Percentiles rank a stretch among this genome's conserved stretches.
These are phyloP conservation scores for Priocnemis perturbator DNA, from an alignment of 2,888 invertebrate species.

Conservation along the genomic window DNA sequence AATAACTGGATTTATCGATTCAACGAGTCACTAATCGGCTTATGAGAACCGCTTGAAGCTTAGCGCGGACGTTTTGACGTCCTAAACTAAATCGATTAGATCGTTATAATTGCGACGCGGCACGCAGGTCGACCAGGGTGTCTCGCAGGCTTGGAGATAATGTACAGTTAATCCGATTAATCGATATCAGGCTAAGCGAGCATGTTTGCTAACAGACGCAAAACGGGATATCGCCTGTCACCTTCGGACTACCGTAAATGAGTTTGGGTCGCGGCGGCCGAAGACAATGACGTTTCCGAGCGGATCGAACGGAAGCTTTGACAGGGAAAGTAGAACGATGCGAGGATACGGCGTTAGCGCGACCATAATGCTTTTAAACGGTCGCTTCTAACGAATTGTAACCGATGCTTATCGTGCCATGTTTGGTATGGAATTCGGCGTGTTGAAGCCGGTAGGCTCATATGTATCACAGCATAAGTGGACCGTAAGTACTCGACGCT, in stretches of 20 bases:
- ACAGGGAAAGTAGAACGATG: conserved; percentile 10
- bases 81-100: conserved; percentile 26
- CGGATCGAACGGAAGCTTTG: neutral
- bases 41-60: conserved; percentile 15
- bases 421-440: conserved; percentile 42
- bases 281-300: too few relatives aligned
- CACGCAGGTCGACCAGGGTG: neutral
- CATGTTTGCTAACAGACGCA: conserved; percentile 30
- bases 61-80: conserved; percentile 26
- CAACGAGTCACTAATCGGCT: conserved; percentile 31
- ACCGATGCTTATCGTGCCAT: conserved; percentile 25
- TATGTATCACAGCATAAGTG: conserved; percentile 9
- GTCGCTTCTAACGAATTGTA: conserved; percentile 16
- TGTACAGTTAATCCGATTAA: conserved; percentile 26
- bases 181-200: conserved; percentile 2
- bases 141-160: conserved; percentile 7
- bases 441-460: conserved; percentile 13
- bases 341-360: too few relatives aligned
- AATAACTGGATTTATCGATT: conserved; percentile 46
- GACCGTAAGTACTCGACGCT: conserved; percentile 10
- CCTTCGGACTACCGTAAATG: too few relatives aligned
- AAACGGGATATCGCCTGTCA: neutral
- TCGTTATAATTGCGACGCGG: neutral
- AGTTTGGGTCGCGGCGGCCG: too few relatives aligned
- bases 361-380: too few relatives aligned